Percentiles rank a stretch among this genome's conserved stretches.
Conservation (phyloP, 2,888 invertebrate genomes). For the Malthinus seriepunctatus region DNA sequence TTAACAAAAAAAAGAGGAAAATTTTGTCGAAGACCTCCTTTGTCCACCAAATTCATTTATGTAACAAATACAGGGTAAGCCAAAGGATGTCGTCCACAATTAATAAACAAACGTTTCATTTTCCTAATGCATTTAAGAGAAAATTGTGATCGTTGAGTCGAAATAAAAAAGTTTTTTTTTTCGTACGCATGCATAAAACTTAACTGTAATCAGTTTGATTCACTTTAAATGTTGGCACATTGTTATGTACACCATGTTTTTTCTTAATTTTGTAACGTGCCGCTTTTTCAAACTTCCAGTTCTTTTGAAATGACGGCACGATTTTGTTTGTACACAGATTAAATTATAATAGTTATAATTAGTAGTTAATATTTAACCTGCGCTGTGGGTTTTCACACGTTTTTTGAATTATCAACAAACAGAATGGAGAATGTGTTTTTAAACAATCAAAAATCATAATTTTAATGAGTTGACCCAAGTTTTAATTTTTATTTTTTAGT, state of each 20-base stretch:
- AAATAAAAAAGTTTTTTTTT: not conserved
- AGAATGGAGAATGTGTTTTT: not conserved
- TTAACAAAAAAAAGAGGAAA: slow-evolving; percentile 2
- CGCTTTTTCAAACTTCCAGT: slow-evolving; percentile 12
- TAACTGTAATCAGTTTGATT: slow-evolving; percentile 30
- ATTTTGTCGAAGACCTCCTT: slow-evolving; percentile 13
- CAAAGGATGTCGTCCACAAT: slow-evolving; percentile 26
- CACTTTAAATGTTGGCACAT: slow-evolving; percentile 48
- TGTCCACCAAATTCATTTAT: slow-evolving; percentile 17
- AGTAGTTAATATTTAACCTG: slow-evolving; percentile 11
- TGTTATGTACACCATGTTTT: slow-evolving; percentile 48
- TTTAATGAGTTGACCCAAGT: too few species aligned
- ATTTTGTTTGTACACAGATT: slow-evolving; percentile 29
- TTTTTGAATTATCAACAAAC: slow-evolving; percentile 8
- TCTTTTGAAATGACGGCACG: slow-evolving; percentile 19
- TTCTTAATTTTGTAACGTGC: slow-evolving; percentile 11
- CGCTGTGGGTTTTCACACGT: slow-evolving; percentile 5
- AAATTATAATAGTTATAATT: slow-evolving; percentile 9
- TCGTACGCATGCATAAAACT: slow-evolving; percentile 11
- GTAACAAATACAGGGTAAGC: slow-evolving; percentile 31
- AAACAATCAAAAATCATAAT: too few species aligned
- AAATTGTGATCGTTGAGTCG: slow-evolving; percentile 22
- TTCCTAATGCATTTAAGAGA: slow-evolving; percentile 1
- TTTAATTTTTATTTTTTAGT: too few species aligned
- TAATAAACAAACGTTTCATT: slow-evolving; percentile 10